Base-by-base conservation (phyloP, 2,797 vertebrate species). In the Heterohyrax brucei region DNA sequence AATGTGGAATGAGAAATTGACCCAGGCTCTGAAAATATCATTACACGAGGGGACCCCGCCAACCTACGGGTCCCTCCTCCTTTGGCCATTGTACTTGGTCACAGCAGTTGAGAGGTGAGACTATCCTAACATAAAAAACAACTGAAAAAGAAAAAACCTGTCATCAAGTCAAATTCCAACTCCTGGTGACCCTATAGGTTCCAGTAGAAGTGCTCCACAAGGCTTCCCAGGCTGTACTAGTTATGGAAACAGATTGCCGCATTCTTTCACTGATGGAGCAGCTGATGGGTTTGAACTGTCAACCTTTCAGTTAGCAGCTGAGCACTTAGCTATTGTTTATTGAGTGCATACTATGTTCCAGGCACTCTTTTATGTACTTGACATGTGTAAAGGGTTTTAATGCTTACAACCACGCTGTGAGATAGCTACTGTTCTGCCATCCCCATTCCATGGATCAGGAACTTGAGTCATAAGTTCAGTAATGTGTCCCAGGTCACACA, bases 1-100 rank as follows among this genome's bases (percentile, higher is more conserved):
- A 82, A 9, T 0, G 8, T 26, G 21, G 13, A 61, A 72, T 79
- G 19, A 53, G 30, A 39, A 72, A 61, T 4, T 44, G 72, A 39
- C 28, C 1, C 3, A 59, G 53, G 33, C 22, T 93, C 30, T 87
- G 28, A 64, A 81, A 61, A n/a, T 59, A 24, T 9, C 53, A 7
- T 7, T 14, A n/a, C 24, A 0, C 14, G 14, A 12, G 16, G 46
- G 0, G 1, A 6, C 8, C 4, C 39, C 7, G 12, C 22, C 61
- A 10, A 22, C 18, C 28, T 46, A 44, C 21, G 76, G 53, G 16
- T 7, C 30, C 0, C 4, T 9, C 0, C 4, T 9, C 33, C 53
- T 83, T 72, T 72, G 66, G 61, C 24, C 30, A 1, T 50, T 28
- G 56, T 50, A 13, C 53, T 56, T 10, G 26, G 44, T 82, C n/a